Evolutionary conservation across 2,888 invertebrate species (phyloP), one percentile per base, ranked within the genome.

Genomic region (Hydrotaea cyrtoneurina): DNA sequence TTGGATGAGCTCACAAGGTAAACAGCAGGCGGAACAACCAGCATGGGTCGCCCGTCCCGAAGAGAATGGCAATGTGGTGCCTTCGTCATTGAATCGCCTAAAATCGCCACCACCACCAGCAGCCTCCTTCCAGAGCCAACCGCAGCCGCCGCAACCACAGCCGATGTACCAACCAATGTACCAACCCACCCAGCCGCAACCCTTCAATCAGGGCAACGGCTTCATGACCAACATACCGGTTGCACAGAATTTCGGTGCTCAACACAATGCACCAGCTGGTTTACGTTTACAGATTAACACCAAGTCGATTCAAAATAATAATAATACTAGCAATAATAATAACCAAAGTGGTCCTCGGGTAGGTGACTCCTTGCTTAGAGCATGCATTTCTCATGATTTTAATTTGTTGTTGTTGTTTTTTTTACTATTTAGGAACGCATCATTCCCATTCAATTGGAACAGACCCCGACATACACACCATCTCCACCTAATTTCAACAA

Each of bases 381-480:
- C n/a, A n/a, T n/a, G n/a, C n/a, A n/a, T n/a, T n/a, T n/a, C n/a
- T n/a, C n/a, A n/a, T n/a, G n/a, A n/a, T n/a, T n/a, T n/a, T n/a
- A n/a, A n/a, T n/a, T n/a, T n/a, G n/a, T n/a, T n/a, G n/a, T n/a
- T n/a, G 31, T 53, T 31, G 7, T 36, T 13, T 23, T 19, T 31
- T 5, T 39, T 23, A 0, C n/a, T 10, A 2, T 78, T 62, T 55
- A 92, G 92, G 92, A 92, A 87, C 90, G 90, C 78, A 92, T 92
- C 71, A 92, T 92, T 87, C 93, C 92, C 72, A 92, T 92, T 76
- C 91, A 92, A 79, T 72, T 92, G 87, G 92, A 92, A 76, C 90
- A 91, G 82, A 91, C 92, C 0, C 91, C 87, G 19, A 87, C 87
- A 43, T 90, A 89, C 87, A 89, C 89, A 39, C 89, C 92, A 62